Conservation (phyloP, 2,797 vertebrate genomes). For the Malurus splendens region DNA sequence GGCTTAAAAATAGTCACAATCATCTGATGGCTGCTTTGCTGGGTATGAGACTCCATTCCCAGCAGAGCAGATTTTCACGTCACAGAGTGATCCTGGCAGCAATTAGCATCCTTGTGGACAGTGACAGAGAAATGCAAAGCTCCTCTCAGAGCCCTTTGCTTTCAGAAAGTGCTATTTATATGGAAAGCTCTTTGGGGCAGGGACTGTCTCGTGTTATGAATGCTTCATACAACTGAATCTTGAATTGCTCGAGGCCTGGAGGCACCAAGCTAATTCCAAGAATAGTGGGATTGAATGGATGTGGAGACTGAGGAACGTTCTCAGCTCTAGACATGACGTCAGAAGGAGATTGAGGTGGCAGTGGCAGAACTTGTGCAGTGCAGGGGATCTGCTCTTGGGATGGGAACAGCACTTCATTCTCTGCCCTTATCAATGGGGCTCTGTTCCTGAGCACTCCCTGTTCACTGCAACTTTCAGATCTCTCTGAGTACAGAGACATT, state of each 20-base stretch:
- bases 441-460: constrained; percentile 7
- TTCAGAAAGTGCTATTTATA: constrained; percentile 38
- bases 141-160: not conserved
- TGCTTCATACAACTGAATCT: constrained; percentile 39
- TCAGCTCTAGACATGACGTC: constrained; percentile 46
- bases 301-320: constrained; percentile 17
- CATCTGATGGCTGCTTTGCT: constrained; percentile 31
- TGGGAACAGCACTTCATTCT: constrained; percentile 50
- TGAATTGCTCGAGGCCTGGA: constrained; percentile 27
- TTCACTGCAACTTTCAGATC: not conserved
- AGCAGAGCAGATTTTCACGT: constrained; percentile 9
- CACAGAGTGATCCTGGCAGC: not conserved
- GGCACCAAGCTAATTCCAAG: constrained; percentile 35
- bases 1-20: constrained; percentile 51
- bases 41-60: constrained; percentile 23
- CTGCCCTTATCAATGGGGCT: constrained; percentile 32
- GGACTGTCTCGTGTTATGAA: constrained; percentile 31
- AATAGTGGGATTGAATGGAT: constrained; percentile 41
- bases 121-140: not conserved
- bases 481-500: not conserved
- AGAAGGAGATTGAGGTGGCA: constrained; percentile 37
- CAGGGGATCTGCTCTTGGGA: constrained; percentile 2
- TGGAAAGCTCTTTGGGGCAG: constrained; percentile 30
- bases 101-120: not conserved
- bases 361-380: not conserved